Base-by-base conservation (phyloP, 2,888 invertebrate species). In the Petrophora chlorosata region DNA sequence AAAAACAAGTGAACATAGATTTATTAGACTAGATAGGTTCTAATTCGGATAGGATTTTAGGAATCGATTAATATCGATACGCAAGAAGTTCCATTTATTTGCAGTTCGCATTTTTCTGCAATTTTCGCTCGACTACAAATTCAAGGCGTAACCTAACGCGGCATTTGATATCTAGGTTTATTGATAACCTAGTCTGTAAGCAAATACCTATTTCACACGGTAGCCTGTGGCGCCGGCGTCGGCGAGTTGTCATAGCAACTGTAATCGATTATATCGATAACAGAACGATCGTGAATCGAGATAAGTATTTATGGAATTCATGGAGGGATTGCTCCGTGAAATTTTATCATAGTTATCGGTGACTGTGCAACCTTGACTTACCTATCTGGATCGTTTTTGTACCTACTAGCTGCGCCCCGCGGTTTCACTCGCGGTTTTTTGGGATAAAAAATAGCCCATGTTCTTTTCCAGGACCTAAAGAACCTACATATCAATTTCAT, bases 161-260 rank as follows among this genome's bases (percentile, higher is more conserved):
- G 23, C 19, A 49, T 17, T 12, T 32, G 43, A 49, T 49, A 43
- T 39, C 29, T 38, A 39, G 19, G 34, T 49, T n/a, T 41, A 43
- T 52, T 47, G 47, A 47, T 47, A 52, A 52, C 52, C 52, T 29
- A 46, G 42, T 38, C 35, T 29, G 39, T 45, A 36, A 46, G 29
- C 17, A 23, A 35, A 46, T 28, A 40, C 43, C 26, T 41, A 40
- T 14, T 40, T 41, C 33, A 40, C 35, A 41, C 17, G n/a, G 33
- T 29, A 23, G 16, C 17, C n/a, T n/a, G n/a, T 25, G 33, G 51
- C 46, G 48, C 44, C 39, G 34, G 40, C 47, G 48, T 41, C 10
- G 25, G 7, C 25, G 25, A 5, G 28, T 41, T 29, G 13, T 42
- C 42, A 54, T 54, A 25, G 49, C 53, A 46, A 54, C 53, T 26